Conservation (phyloP, 2,113 vertebrate species). For the Centropus unirufus region DNA sequence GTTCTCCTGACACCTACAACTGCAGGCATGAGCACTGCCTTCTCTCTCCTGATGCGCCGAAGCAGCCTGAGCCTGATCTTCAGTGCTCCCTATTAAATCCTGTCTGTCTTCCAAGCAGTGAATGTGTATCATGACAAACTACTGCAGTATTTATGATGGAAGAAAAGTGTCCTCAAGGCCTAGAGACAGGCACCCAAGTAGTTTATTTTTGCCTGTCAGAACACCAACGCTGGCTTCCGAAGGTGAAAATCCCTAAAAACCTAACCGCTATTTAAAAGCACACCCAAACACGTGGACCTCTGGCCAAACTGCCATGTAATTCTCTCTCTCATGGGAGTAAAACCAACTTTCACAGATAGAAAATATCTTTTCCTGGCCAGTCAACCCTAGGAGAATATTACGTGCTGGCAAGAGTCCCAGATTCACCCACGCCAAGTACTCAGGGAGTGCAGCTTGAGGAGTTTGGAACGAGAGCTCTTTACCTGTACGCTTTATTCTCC, state of each 20-base stretch:
- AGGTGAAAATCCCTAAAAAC: not conserved
- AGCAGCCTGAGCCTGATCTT: not conserved
- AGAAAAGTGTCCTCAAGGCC: not conserved
- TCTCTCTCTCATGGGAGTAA: not conserved
- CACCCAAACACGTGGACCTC: not conserved
- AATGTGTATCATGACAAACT: not conserved
- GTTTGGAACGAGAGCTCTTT: not conserved
- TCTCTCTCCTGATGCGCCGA: not conserved
- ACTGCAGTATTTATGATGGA: not conserved
- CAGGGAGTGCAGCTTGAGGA: conserved; percentile 5
- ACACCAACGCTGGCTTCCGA: not conserved
- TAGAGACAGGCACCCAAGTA: not conserved
- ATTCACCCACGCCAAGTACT: conserved; percentile 25
- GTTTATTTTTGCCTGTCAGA: conserved; percentile 1
- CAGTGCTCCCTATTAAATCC: not conserved
- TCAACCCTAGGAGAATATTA: not conserved
- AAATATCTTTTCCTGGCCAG: conserved; percentile 5
- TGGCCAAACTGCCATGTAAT: conserved; percentile 1
- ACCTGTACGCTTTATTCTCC: not conserved
- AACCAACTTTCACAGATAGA: not conserved
- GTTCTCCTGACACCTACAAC: conserved; percentile 9
- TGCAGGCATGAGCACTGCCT: not conserved
- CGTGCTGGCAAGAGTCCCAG: not conserved
- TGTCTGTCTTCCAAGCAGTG: not conserved
- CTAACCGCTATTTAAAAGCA: not conserved